Evolutionary conservation across 2,113 vertebrate species (phyloP), one percentile per base, ranked within the genome.

Genomic region (Toxostoma redivivum): DNA sequence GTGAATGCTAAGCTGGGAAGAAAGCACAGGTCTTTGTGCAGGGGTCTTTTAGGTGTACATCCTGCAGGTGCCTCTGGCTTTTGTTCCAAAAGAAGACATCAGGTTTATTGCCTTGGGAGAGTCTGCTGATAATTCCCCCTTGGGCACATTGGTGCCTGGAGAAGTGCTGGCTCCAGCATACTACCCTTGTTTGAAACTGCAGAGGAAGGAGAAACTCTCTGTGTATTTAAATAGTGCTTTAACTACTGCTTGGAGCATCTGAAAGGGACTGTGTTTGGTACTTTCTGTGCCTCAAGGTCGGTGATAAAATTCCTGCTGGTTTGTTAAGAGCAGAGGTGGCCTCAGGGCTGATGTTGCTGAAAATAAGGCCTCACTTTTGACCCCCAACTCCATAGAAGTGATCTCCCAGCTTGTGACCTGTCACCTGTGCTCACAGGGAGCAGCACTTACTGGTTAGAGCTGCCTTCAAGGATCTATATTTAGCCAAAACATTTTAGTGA

Each of bases 301-400:
- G 45, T 54, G 77, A 33, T 86, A 69, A 82, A 87, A 86, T n/a
- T 88, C 76, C 85, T 53, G 76, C 74, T 85, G 86, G 60, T 85
- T 53, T 89, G n/a, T 44, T 54, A 72, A 88, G 60, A 81, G 85
- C 74, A 47, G 66, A 91, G 74, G 54, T 93, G 62, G 71, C 81
- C 45, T 90, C 45, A 24, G 83, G 86, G 72, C 42, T 91, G 72
- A 69, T 16, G 23, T 73, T 81, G 61, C 80, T 73, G 45, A 23
- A 28, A 56, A 88, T 82, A 88, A 90, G 20, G 5, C 17, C 7
- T 57, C 47, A 31, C 30, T 81, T 90, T 74, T 83, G 88, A 88
- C 51, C 42, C 42, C n/a, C 19, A 38, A 1, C 60, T 81, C 33
- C 51, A 40, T 11, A 38, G 56, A 93, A 86, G 73, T 70, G 54